Base-by-base conservation (phyloP, 2,888 invertebrate genomes). In the Philopedon plagiatum region DNA sequence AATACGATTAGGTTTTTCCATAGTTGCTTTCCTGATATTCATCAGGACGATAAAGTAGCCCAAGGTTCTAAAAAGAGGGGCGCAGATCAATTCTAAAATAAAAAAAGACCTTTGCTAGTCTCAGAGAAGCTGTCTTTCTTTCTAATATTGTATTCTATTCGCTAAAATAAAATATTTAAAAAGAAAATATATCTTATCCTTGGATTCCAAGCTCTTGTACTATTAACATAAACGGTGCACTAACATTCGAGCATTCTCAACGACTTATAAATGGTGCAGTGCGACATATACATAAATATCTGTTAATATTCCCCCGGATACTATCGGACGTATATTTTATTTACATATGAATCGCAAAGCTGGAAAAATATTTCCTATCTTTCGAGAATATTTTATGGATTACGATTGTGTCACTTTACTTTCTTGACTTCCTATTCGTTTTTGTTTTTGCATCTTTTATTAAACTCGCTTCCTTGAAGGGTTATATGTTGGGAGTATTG, bases 201-300 rank as follows among this genome's bases (percentile, higher is more conserved):
- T 13, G 11, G 2, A 13, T 26, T 13, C n/a, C 13, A n/a, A 49
- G 5, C 13, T n/a, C 26, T 49, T 49, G 26, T 13, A 49, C 26
- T n/a, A 49, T 13, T 54, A 54, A 37, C 39, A 26, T 39, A 64
- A 51, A 39, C 34, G 41, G 37, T 64, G 64, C 64, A 64, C 19
- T 51, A 51, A 19, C 64, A 56, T 56, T 32, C 19, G 56, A 62
- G 60, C 46, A 26, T 63, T 58, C 61, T 64, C 63, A 70, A 73
- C 71, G 73, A 75, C 64, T 71, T 73, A 77, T 76, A 74, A 78
- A 77, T 75, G 77, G 76, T 73, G 77, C 77, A 77, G 3, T 76
- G 78, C 78, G 76, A 73, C 75, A 70, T 76, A 78, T n/a, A n/a
- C n/a, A n/a, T 78, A 78, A 78, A 78, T 77, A 78, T 76, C 74